Evolutionary conservation across 2,888 invertebrate genomes (phyloP).

Genomic region (Tetheella fluctuosa): DNA sequence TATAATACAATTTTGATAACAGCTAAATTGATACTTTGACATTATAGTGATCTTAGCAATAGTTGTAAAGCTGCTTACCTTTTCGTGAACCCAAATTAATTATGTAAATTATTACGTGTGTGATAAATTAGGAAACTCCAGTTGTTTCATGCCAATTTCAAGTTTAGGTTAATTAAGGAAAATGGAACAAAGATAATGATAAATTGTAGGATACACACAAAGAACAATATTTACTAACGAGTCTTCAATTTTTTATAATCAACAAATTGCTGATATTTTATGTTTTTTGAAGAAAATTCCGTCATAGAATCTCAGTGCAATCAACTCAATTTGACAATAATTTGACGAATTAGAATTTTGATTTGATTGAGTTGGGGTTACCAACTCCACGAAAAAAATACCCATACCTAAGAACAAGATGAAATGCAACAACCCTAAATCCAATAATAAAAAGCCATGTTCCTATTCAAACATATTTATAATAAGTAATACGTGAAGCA

Average conservation of each 20-base stretch:
- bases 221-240: neutral
- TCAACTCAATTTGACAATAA: neutral
- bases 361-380: too few species aligned
- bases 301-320: neutral
- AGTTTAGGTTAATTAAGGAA: constrained; percentile 18
- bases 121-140: constrained; percentile 27
- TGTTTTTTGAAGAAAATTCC: neutral
- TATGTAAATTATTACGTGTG: constrained; percentile 60
- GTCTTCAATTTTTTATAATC: neutral
- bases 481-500: too few species aligned
- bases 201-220: neutral
- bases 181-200: neutral
- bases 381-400: too few species aligned
- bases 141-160: constrained; percentile 31
- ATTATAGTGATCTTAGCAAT: neutral
- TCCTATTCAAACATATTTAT: too few species aligned
- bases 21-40: neutral
- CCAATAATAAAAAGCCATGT: too few species aligned
- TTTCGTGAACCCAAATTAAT: constrained; percentile 39
- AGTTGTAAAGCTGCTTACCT: constrained; percentile 35
- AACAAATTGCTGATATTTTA: constrained; percentile 10
- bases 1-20: neutral
- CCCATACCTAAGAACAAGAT: too few species aligned
- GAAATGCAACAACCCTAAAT: too few species aligned
- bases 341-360: too few species aligned